phyloP scores from a whole-genome alignment of 2,113 vertebrate genomes.

The Zosterops lateralis region DNA sequence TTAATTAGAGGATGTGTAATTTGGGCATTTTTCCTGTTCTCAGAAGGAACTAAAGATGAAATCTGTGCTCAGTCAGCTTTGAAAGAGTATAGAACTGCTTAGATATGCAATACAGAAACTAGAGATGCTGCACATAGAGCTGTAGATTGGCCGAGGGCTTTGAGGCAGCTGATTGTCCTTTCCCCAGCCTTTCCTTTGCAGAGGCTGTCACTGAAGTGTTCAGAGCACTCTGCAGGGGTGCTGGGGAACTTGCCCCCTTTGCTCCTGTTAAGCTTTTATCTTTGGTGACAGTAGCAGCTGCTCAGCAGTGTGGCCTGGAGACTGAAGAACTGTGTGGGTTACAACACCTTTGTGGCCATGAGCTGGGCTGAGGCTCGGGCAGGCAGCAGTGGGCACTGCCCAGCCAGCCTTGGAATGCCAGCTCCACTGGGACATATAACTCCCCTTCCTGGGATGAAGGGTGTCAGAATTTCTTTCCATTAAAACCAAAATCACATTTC shows the following conservation, averaged over 20 bases:
- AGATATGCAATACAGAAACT: not conserved
- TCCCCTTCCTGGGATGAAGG: not conserved
- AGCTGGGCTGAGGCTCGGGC: not conserved
- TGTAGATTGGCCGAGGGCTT: not conserved
- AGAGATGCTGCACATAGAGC: not conserved
- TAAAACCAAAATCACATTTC: not conserved
- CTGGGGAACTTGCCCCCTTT: not conserved
- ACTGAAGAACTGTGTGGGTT: not conserved
- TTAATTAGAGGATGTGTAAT: not conserved
- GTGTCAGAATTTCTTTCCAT: conserved; percentile 28
- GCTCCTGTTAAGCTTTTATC: fast-evolving
- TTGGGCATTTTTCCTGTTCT: not conserved
- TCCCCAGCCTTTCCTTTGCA: not conserved
- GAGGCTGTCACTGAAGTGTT: not conserved
- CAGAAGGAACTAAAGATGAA: not conserved
- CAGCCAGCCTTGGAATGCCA: not conserved
- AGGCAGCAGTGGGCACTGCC: not conserved
- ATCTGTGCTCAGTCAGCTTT: not conserved
- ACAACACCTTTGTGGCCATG: not conserved
- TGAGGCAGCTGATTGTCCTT: not conserved
- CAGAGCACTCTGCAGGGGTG: fast-evolving
- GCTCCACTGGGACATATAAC: not conserved
- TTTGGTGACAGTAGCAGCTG: not conserved
- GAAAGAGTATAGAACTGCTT: not conserved
- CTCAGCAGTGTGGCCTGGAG: fast-evolving